phyloP scores from a whole-genome alignment of 1,140 invertebrate species.

The Chironomus tepperi region DNA sequence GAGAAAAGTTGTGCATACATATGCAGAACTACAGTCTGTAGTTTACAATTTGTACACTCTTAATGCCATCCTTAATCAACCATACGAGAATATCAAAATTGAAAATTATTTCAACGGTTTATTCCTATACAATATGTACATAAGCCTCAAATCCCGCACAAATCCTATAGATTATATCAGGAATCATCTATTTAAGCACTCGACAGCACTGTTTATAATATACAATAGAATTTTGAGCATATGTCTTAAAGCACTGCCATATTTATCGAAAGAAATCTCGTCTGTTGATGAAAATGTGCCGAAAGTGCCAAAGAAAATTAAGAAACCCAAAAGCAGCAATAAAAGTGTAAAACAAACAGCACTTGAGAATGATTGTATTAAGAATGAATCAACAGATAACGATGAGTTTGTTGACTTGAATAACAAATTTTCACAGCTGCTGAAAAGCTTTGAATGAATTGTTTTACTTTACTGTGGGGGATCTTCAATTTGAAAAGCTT shows the following conservation, averaged over 20 bases:
- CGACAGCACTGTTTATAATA: conserved; percentile 41
- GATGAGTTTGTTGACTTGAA: conserved; percentile 38
- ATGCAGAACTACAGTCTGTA: conserved; percentile 63
- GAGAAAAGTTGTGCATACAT: conserved; percentile 51
- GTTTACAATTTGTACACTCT: conserved; percentile 51
- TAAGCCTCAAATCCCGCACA: conserved; percentile 45
- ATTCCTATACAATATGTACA: conserved; percentile 61
- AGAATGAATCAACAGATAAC: conserved; percentile 29
- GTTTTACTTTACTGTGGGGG: too few relatives aligned
- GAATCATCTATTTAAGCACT: conserved; percentile 43
- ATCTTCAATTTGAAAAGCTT: too few relatives aligned
- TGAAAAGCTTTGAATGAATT: conserved; percentile 25
- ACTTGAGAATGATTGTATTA: conserved; percentile 29
- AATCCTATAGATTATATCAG: conserved; percentile 46
- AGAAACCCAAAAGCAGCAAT: conserved; percentile 19
- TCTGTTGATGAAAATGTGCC: background rate
- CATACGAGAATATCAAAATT: conserved; percentile 45
- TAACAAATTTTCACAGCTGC: conserved; percentile 36
- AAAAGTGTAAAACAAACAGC: background rate
- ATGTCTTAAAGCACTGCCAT: conserved; percentile 27
- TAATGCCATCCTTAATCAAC: conserved; percentile 52
- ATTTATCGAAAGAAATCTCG: conserved; percentile 24
- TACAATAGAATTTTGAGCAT: conserved; percentile 35
- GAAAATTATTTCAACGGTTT: conserved; percentile 58
- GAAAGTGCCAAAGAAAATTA: conserved; percentile 25